phyloP scores from a whole-genome alignment of 1,140 invertebrate genomes.

The Acromyrmex charruanus region DNA sequence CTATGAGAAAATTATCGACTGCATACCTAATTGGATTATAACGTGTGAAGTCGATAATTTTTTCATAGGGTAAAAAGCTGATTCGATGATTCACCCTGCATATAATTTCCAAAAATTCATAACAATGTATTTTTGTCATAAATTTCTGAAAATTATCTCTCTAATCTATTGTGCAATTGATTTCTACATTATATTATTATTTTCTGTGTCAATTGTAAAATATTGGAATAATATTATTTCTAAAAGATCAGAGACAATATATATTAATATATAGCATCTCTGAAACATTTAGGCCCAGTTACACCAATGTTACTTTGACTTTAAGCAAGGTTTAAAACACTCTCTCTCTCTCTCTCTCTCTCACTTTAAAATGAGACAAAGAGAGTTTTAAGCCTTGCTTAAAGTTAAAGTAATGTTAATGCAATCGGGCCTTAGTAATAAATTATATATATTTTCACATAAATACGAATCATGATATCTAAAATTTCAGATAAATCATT shows the following conservation, averaged over 20 bases:
- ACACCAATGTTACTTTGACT: too few species aligned
- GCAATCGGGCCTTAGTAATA: too few species aligned
- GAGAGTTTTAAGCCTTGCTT: too few species aligned
- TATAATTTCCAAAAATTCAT: conserved; percentile 42
- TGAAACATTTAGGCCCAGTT: neutral
- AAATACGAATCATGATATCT: neutral
- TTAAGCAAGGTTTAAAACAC: too few species aligned
- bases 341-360: too few species aligned
- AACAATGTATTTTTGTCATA: conserved; percentile 18
- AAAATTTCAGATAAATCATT: neutral
- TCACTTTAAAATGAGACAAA: too few species aligned
- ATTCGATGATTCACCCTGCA: too few species aligned
- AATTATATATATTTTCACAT: neutral
- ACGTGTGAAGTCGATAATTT: too few species aligned
- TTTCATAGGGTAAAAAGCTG: too few species aligned
- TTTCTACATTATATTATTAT: conserved; percentile 40
- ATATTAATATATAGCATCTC: neutral
- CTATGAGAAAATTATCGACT: too few species aligned
- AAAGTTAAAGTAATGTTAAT: too few species aligned
- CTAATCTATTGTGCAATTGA: conserved; percentile 43
- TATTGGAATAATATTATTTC: conserved; percentile 16
- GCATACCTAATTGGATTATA: too few species aligned
- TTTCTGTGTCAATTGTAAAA: conserved; percentile 16
- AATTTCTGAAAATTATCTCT: conserved; percentile 24
- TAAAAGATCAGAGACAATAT: neutral